A percentile compares a stretch with the other conserved stretches of the same genome.
Conservation (phyloP, 2,797 vertebrate genomes). For the Anas bernieri region DNA sequence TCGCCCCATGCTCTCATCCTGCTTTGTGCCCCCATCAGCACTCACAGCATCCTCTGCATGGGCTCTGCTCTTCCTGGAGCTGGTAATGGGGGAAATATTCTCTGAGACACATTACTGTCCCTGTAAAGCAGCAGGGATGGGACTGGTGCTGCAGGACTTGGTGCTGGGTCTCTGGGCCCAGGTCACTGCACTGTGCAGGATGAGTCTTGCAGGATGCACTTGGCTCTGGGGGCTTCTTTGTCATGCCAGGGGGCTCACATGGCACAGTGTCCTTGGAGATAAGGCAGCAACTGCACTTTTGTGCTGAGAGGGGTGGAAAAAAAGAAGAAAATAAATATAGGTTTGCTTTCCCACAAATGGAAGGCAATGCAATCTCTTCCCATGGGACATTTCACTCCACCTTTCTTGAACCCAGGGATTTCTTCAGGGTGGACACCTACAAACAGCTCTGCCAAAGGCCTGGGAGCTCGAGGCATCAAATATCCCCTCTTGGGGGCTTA, state of each 20-base stretch:
- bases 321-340: background rate
- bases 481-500: background rate
- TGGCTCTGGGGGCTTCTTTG: background rate
- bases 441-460: background rate
- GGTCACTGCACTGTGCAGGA: background rate
- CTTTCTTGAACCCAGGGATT: background rate
- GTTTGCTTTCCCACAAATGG: background rate
- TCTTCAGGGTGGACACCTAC: background rate
- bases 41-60: accelerated
- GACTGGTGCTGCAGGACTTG: background rate
- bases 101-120: background rate
- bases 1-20: background rate
- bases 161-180: background rate
- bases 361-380: background rate
- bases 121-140: background rate
- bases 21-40: background rate
- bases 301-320: background rate
- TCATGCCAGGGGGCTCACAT: background rate
- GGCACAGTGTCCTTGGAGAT: accelerated
- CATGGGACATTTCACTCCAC: background rate
- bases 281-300: background rate
- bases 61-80: background rate
- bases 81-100: background rate
- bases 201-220: background rate
- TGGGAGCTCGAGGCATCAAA: accelerated